phyloP scores from a whole-genome alignment of 2,113 vertebrate species.

The Mohoua ochrocephala region DNA sequence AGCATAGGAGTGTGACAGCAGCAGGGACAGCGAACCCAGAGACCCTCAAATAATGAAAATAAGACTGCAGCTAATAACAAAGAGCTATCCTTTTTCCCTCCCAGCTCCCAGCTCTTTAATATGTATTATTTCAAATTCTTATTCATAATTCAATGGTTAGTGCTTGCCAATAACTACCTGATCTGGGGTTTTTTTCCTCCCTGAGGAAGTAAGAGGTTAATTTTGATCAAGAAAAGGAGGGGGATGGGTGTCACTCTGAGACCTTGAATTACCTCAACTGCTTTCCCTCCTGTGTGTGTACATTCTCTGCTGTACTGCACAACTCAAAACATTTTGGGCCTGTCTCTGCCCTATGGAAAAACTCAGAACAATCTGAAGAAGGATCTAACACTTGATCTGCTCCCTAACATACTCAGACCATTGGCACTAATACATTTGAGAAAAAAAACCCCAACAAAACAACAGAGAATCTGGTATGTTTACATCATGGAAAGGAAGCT shows the following conservation, averaged over 20 bases:
- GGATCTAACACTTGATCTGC: background rate
- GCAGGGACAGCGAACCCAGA: background rate
- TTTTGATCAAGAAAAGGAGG: background rate
- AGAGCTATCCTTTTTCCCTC: background rate
- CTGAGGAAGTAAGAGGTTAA: constrained; percentile 8
- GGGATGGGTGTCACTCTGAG: background rate
- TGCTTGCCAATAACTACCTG: background rate
- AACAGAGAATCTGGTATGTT: background rate
- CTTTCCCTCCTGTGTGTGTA: background rate
- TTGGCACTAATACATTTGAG: background rate
- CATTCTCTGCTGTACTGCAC: background rate
- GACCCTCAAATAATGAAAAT: background rate
- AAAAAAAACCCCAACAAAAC: background rate
- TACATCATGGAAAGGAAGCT: background rate
- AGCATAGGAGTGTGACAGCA: background rate
- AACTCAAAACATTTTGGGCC: background rate
- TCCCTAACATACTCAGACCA: background rate
- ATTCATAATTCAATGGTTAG: background rate
- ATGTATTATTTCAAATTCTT: background rate
- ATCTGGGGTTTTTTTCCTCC: background rate
- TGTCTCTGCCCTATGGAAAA: background rate
- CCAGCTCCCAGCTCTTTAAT: background rate
- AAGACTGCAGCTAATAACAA: background rate
- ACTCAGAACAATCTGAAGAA: background rate
- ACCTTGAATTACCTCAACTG: background rate